A percentile compares a stretch with the other conserved stretches of the same genome.
Evolutionary conservation across 2,113 vertebrate genomes (phyloP).

Genomic region (Rhinolophus ferrumequinum): DNA sequence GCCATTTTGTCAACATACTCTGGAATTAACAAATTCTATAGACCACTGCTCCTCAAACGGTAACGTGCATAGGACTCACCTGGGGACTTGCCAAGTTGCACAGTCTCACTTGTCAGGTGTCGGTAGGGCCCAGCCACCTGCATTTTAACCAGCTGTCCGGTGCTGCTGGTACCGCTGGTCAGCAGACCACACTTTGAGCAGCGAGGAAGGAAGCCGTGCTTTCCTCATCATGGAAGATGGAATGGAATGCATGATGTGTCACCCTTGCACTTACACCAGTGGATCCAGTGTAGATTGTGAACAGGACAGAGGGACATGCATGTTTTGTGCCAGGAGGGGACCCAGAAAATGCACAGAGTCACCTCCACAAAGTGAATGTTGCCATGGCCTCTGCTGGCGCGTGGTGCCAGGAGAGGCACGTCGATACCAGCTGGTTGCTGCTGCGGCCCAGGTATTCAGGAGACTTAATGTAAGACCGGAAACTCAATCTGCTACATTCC

Average conservation of each 20-base stretch:
- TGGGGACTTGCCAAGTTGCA: not conserved
- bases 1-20: rapidly evolving
- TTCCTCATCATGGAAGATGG: rapidly evolving
- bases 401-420: rapidly evolving
- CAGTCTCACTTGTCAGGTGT: not conserved
- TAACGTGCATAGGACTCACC: not conserved
- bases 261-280: rapidly evolving
- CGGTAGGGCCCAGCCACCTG: not conserved
- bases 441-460: not conserved
- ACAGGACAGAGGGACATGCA: no score
- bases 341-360: not conserved
- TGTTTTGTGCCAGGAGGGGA: not conserved
- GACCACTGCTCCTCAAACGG: not conserved
- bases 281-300: no score
- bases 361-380: rapidly evolving
- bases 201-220: not conserved
- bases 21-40: not conserved
- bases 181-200: not conserved
- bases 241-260: rapidly evolving
- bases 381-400: rapidly evolving
- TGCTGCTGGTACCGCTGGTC: not conserved
- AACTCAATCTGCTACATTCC: no score
- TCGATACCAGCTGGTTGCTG: no score
- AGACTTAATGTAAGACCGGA: not conserved
- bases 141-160: not conserved